Percentiles rank a stretch among this genome's conserved stretches.
Conservation (phyloP, 2,888 invertebrate genomes). For the Pegoplata infirma region DNA sequence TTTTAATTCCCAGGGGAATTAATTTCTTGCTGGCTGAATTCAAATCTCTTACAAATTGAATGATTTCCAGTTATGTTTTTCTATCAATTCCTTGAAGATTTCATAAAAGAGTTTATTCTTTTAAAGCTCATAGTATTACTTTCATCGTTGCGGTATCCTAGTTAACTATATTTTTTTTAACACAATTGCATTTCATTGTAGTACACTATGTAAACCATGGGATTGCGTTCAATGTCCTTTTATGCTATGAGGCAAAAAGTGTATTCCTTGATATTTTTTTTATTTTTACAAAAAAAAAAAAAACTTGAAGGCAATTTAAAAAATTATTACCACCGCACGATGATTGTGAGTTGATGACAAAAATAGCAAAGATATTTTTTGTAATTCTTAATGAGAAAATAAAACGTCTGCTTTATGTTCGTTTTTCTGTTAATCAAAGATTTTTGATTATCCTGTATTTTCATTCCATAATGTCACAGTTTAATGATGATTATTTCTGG, state of each 20-base stretch:
- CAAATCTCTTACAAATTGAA: too few species aligned
- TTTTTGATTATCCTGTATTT: not conserved
- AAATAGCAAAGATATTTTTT: not conserved
- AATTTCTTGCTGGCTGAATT: too few species aligned
- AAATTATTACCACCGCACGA: not conserved
- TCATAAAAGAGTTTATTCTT: too few species aligned
- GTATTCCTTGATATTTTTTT: constrained; percentile 13
- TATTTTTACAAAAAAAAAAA: not conserved
- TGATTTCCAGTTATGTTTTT: too few species aligned
- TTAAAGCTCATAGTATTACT: too few species aligned
- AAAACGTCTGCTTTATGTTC: not conserved
- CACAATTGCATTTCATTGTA: constrained; percentile 8
- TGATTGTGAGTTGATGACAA: constrained; percentile 12
- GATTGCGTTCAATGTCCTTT: constrained; percentile 28
- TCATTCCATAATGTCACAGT: not conserved
- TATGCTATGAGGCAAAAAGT: constrained; percentile 9
- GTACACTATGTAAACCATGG: not conserved
- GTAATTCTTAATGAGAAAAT: not conserved
- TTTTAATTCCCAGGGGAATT: too few species aligned
- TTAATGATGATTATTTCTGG: not conserved
- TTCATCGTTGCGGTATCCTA: not conserved
- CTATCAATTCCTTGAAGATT: too few species aligned
- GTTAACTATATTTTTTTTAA: not conserved
- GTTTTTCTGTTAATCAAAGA: not conserved
- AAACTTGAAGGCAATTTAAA: constrained; percentile 17